These are phyloP conservation scores for Chrysogorgia sp. DNA, from an alignment of 92 coral and sea anemone genomes.

Conservation along the genomic window DNA sequence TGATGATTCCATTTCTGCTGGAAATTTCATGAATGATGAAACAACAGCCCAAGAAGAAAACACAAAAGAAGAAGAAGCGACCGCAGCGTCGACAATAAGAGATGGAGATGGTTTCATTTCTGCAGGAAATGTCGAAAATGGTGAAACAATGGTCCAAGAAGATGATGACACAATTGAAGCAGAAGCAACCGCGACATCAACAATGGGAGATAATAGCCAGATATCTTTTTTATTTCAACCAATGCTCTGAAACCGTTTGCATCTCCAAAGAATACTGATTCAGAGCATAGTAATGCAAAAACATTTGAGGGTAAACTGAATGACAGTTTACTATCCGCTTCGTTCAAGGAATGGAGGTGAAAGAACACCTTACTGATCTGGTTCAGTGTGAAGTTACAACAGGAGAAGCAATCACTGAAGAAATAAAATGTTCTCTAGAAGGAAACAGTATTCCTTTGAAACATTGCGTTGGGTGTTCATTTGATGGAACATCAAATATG, in stretches of 20 bases:
- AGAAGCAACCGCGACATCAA: conserved; percentile 9
- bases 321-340: conserved; percentile 4
- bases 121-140: conserved; percentile 7
- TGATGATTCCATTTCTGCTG: background rate
- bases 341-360: conserved; percentile 13
- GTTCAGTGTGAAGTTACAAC: conserved; percentile 6
- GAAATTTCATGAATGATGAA: conserved; percentile 10
- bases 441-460: conserved; percentile 14
- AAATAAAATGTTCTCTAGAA: conserved; percentile 26
- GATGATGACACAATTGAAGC: too few species aligned
- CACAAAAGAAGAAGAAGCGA: background rate
- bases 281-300: conserved; percentile 11
- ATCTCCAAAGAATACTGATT: conserved; percentile 6
- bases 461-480: conserved; percentile 13
- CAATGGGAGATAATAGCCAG: background rate
- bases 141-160: background rate
- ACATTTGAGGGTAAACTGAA: conserved; percentile 8
- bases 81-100: background rate
- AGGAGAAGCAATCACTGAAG: conserved; percentile 19
- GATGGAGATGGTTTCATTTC: background rate
- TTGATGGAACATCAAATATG: conserved; percentile 33
- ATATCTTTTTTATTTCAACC: conserved; percentile 7
- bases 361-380: conserved; percentile 20
- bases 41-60: too few species aligned
- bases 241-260: conserved; percentile 27